Evolutionary conservation across 2,113 vertebrate species (phyloP), one percentile per base, ranked within the genome.

Genomic region (Lichenostomus cassidix): DNA sequence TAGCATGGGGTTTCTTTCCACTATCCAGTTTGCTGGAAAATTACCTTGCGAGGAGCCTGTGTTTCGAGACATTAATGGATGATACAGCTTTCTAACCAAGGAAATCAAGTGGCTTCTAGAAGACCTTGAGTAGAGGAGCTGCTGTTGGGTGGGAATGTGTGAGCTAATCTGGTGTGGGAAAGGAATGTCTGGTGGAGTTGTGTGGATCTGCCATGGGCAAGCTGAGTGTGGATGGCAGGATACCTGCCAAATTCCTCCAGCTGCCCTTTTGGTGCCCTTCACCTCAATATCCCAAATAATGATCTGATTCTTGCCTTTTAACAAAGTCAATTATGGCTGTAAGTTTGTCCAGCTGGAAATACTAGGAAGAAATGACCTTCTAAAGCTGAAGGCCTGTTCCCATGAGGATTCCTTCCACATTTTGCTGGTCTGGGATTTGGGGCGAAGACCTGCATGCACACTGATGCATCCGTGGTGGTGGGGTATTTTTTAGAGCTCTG

Each of bases 1-100:
- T 46, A 94, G 69, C 37, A 20, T 1, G 5, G 65, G 25, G 60
- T 37, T 96, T 94, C 77, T 96, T 97, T 94, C 92, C 95, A 83
- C 80, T 89, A 82, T 89, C 53, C 86, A 64, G 37, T 87, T 94
- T 78, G 83, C 93, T 94, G 95, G 96, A 92, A 92, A 89, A 79
- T 63, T 84, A 60, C 90, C 73, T 93, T 60, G 68, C 0, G 3
- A 60, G 60, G 60, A 93, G 71, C 37, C 42, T 27, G 63, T 73
- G 78, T 70, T 94, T 92, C 81, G 68, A 92, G 83, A 49, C 59
- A 29, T 88, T 49, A 81, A 70, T 77, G 79, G 79, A 69, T 93
- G 93, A 49, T 89, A 53, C 28, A 90, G 88, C 60, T 93, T 77
- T 81, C 71, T 90, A 56, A 70, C 75, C 73, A 33, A 83, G 82